Evolutionary conservation across 2,888 invertebrate species (phyloP), one percentile per base, ranked within the genome.

Genomic region (Amphipoea lucens): DNA sequence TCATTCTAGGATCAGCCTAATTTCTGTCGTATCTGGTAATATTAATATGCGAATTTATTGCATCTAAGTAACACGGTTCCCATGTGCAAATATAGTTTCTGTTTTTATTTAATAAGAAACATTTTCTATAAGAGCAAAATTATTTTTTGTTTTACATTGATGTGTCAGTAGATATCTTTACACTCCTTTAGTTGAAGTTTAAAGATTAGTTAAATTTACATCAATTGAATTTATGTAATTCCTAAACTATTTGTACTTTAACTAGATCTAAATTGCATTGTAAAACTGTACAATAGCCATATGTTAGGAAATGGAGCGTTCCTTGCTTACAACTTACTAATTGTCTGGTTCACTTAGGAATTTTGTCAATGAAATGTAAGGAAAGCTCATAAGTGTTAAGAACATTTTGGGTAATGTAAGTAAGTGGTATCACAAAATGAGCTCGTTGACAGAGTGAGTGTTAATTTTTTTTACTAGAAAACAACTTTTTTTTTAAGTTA

Each of bases 221-320:
- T 95, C 92, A 93, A 95, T 95, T 96, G 94, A 95, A 95, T 95
- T 95, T 93, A 93, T 96, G 95, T 96, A 95, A 95, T 95, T 95
- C 95, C 95, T 96, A 94, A 96, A 96, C 94, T 95, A 95, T 96
- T 96, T 96, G 96, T 97, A 96, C 96, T 96, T 96, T 96, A 96
- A 96, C 95, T 96, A 96, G 96, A 95, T 95, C 96, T 96, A 96
- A 96, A 96, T 96, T 95, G 90, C 95, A 96, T 94, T 96, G 95
- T 96, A 94, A 95, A 96, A 95, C 93, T 96, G 95, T 96, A 95
- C 95, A 96, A 96, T 96, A 96, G 96, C 95, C 96, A 95, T 96
- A 95, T 93, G 92, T 94, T 96, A 96, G 95, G 94, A 94, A 94
- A 95, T 94, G 96, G 96, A 96, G 96, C 96, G 95, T 96, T 95